Percentiles rank a stretch among this genome's conserved stretches.
Conservation (phyloP, 2,888 invertebrate species). For the Hedya salicella region DNA sequence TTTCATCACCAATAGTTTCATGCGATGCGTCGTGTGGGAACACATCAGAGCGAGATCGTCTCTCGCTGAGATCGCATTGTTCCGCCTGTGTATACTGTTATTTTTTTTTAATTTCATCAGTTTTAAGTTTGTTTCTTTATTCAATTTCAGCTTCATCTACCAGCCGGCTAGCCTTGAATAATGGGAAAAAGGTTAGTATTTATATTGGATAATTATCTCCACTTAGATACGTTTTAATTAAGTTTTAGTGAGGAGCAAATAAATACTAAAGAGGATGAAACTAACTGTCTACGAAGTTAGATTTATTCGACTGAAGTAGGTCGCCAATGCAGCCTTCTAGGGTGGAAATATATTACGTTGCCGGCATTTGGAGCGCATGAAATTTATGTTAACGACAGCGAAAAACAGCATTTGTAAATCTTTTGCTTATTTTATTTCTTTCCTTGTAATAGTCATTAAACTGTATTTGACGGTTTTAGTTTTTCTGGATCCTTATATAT, state of each 20-base stretch:
- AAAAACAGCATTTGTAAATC: constrained; percentile 57
- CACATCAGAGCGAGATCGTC: constrained; percentile 73
- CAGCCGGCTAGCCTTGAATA: constrained; percentile 40
- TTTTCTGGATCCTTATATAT: background rate
- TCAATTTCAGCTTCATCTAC: constrained; percentile 47
- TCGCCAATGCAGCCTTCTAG: constrained; percentile 63
- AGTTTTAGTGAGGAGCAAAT: constrained; percentile 25
- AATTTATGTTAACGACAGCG: constrained; percentile 65
- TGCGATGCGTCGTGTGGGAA: constrained; percentile 64
- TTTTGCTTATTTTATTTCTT: constrained; percentile 48
- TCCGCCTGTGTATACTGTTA: constrained; percentile 46
- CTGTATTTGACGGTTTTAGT: constrained; percentile 7
- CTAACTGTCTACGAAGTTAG: constrained; percentile 57
- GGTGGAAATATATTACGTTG: constrained; percentile 59
- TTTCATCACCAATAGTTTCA: constrained; percentile 81
- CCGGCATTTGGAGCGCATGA: constrained; percentile 61
- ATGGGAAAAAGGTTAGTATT: constrained; percentile 43
- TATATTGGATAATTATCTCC: constrained; percentile 11
- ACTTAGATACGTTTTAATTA: constrained; percentile 29
- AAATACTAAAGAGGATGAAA: constrained; percentile 54
- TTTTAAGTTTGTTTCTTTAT: constrained; percentile 44
- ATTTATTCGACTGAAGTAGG: constrained; percentile 67
- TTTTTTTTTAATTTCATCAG: constrained; percentile 38
- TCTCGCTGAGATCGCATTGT: constrained; percentile 70
- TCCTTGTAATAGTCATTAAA: constrained; percentile 21